Conservation (phyloP, 2,888 invertebrate species). For the Junonia oenone region DNA sequence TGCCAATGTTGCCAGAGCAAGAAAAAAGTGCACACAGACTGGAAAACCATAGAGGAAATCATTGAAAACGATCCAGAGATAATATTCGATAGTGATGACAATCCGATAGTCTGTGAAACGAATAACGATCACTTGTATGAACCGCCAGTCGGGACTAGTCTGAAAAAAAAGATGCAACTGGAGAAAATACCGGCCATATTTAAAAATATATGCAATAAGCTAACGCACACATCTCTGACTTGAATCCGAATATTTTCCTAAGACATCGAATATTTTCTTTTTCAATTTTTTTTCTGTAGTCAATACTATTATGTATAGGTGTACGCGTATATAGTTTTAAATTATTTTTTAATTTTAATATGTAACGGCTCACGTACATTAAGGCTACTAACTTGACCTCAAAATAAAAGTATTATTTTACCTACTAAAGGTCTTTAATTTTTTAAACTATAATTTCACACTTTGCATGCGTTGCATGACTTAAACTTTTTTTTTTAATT, state of each 20-base stretch:
- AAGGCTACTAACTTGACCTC: slow-evolving; percentile 48
- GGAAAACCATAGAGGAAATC: slow-evolving; percentile 66
- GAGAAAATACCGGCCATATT: slow-evolving; percentile 52
- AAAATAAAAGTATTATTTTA: slow-evolving; percentile 65
- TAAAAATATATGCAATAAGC: slow-evolving; percentile 48
- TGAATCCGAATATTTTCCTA: slow-evolving; percentile 25
- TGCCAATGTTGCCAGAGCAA: slow-evolving; percentile 57
- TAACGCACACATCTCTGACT: slow-evolving; percentile 41
- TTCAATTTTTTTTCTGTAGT: background rate
- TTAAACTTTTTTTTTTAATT: background rate
- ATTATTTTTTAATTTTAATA: slow-evolving; percentile 5
- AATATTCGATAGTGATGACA: slow-evolving; percentile 65
- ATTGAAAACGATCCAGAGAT: slow-evolving; percentile 74
- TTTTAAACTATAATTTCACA: slow-evolving; percentile 32
- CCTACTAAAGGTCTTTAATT: slow-evolving; percentile 54
- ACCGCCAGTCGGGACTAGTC: slow-evolving; percentile 24
- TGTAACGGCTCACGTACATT: slow-evolving; percentile 36
- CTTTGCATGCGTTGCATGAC: slow-evolving; percentile 18
- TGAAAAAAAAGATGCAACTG: slow-evolving; percentile 42
- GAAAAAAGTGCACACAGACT: slow-evolving; percentile 53
- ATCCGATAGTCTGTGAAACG: slow-evolving; percentile 58
- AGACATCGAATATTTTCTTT: slow-evolving; percentile 15
- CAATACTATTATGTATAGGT: background rate
- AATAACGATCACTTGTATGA: slow-evolving; percentile 36
- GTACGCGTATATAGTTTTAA: background rate